Percentiles rank a stretch among this genome's conserved stretches.
Evolutionary conservation across 2,888 invertebrate species (phyloP).

Genomic region (Campoplex nolae): DNA sequence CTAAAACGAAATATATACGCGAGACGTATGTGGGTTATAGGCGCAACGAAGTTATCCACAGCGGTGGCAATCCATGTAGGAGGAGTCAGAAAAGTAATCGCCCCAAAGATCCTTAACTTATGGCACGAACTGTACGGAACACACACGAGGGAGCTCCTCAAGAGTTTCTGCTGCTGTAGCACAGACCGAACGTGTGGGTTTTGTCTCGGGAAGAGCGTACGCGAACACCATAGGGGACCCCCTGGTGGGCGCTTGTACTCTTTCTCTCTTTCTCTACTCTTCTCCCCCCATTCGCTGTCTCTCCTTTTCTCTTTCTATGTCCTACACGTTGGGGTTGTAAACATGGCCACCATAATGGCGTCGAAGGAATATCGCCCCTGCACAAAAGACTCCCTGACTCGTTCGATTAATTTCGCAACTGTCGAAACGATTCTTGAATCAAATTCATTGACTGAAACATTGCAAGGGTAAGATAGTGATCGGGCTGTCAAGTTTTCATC

Average conservation of each 20-base stretch:
- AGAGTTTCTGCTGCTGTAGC: conserved; percentile 19
- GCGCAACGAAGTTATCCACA: background rate
- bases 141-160: conserved; percentile 19
- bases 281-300: background rate
- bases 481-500: background rate
- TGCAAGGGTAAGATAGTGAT: background rate
- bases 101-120: conserved; percentile 56
- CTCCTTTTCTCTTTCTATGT: conserved; percentile 70
- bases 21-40: background rate
- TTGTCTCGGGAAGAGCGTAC: conserved; percentile 73
- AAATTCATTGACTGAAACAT: background rate
- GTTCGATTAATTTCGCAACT: conserved; percentile 18
- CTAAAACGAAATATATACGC: background rate
- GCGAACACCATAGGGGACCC: conserved; percentile 76
- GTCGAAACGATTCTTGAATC: background rate
- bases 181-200: conserved; percentile 18
- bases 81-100: conserved; percentile 67
- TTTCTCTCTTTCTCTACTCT: conserved; percentile 26
- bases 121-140: conserved; percentile 59
- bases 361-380: conserved; percentile 67
- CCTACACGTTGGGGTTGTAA: conserved; percentile 78
- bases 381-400: background rate
- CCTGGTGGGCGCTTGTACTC: conserved; percentile 72
- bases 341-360: conserved; percentile 84
- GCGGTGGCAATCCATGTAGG: conserved; percentile 44